Evolutionary conservation across 1,140 invertebrate genomes (phyloP).

Genomic region (Branchinecta lindahli): DNA sequence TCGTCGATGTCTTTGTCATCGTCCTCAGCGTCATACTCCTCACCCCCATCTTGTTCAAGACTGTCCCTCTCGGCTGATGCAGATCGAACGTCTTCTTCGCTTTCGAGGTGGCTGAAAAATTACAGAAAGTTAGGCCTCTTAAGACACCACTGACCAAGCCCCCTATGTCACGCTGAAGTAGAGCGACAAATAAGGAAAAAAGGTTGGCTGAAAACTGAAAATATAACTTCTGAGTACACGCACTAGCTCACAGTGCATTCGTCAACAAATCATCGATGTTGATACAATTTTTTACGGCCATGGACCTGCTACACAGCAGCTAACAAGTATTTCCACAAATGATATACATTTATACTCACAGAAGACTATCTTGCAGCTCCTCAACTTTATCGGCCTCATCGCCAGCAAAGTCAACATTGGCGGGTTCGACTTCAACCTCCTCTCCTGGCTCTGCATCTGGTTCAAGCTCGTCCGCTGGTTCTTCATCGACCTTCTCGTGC

Average conservation of each 20-base stretch:
- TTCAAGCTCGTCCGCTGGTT: slow-evolving; percentile 18
- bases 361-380: slow-evolving; percentile 10
- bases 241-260: no score
- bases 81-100: not conserved
- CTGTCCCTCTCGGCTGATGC: not conserved
- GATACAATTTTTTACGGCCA: no score
- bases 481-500: slow-evolving; percentile 15
- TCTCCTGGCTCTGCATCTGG: slow-evolving; percentile 15
- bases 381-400: not conserved
- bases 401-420: slow-evolving; percentile 12
- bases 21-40: not conserved
- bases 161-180: no score
- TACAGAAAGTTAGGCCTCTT: no score
- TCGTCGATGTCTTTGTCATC: slow-evolving; percentile 11
- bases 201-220: no score
- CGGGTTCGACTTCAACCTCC: slow-evolving; percentile 16
- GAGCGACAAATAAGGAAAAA: no score
- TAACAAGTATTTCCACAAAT: slow-evolving; percentile 3
- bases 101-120: not conserved
- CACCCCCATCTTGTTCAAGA: not conserved
- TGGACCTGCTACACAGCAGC: no score
- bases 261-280: no score
- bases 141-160: no score
- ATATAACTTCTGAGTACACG: no score
- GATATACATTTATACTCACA: slow-evolving; percentile 11